Percentiles rank a stretch among this genome's conserved stretches.
These are phyloP conservation scores for Melanotaenia maccullochi DNA, from an alignment of 2,797 vertebrate genomes.

Conservation along the genomic window DNA sequence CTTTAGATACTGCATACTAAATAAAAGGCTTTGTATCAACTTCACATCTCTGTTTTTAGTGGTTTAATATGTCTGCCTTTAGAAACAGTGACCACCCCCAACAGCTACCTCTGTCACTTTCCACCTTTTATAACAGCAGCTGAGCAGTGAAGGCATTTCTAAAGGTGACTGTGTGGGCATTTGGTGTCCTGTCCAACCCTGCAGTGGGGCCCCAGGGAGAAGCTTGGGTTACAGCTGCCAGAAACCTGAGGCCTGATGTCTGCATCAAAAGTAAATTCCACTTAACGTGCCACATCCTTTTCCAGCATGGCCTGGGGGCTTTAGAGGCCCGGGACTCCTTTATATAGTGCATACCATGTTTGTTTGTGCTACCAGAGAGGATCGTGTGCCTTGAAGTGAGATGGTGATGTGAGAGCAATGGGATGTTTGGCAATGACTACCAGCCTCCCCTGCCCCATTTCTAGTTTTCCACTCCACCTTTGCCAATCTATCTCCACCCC, in stretches of 20 bases:
- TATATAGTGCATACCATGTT: conserved; percentile 80
- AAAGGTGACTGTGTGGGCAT: conserved; percentile 67
- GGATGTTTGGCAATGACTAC: conserved; percentile 51
- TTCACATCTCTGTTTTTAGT: conserved; percentile 33
- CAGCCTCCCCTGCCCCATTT: conserved; percentile 40
- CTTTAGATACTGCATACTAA: neutral
- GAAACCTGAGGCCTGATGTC: conserved; percentile 81
- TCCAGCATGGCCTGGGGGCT: conserved; percentile 71
- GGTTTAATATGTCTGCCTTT: conserved; percentile 38
- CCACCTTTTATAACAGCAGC: conserved; percentile 64
- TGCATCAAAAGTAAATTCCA: conserved; percentile 85
- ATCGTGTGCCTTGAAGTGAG: conserved; percentile 55
- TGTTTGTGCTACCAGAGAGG: conserved; percentile 68
- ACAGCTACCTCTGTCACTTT: conserved; percentile 3
- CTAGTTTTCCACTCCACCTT: conserved; percentile 65
- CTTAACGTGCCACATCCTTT: conserved; percentile 82
- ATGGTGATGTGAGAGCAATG: conserved; percentile 39
- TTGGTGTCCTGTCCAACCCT: conserved; percentile 64
- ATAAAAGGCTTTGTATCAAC: conserved; percentile 11
- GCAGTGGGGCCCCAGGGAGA: conserved; percentile 57
- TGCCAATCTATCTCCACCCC: conserved; percentile 21
- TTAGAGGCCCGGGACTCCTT: conserved; percentile 70
- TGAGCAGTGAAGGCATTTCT: conserved; percentile 68
- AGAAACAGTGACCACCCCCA: conserved; percentile 9
- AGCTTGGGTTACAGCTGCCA: conserved; percentile 73